Conservation (phyloP, 2,888 invertebrate species). For the Trilocha varians region DNA sequence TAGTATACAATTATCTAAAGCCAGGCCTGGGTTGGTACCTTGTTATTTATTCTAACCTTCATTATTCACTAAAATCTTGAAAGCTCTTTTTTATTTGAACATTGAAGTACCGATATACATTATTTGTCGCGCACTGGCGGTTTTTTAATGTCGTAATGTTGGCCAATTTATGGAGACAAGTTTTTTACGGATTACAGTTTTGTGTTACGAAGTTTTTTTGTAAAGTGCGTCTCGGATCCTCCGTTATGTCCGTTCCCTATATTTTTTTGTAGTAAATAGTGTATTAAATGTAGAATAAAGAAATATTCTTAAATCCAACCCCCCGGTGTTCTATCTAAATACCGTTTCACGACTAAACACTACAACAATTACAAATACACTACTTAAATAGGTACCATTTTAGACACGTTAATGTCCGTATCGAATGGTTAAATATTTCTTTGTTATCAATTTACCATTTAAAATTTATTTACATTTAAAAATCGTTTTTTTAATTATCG, state of each 20-base stretch:
- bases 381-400: slow-evolving; percentile 69
- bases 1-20: slow-evolving; percentile 73
- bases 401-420: slow-evolving; percentile 61
- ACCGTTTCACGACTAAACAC: slow-evolving; percentile 53
- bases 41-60: slow-evolving; percentile 59
- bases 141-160: neutral
- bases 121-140: slow-evolving; percentile 68
- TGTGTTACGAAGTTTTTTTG: neutral
- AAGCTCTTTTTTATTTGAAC: slow-evolving; percentile 73
- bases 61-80: slow-evolving; percentile 68
- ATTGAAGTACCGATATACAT: slow-evolving; percentile 65
- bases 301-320: slow-evolving; percentile 20
- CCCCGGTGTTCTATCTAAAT: slow-evolving; percentile 2
- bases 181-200: too few species aligned
- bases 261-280: slow-evolving; percentile 6
- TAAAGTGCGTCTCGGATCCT: slow-evolving; percentile 55
- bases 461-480: slow-evolving; percentile 68
- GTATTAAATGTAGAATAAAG: neutral
- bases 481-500: slow-evolving; percentile 55
- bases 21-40: slow-evolving; percentile 61
- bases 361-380: slow-evolving; percentile 72
- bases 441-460: slow-evolving; percentile 27
- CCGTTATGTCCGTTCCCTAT: slow-evolving; percentile 31
- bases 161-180: neutral
- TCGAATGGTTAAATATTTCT: slow-evolving; percentile 52